Conservation (phyloP, 2,113 vertebrate genomes). For the Laticauda laticaudata region DNA sequence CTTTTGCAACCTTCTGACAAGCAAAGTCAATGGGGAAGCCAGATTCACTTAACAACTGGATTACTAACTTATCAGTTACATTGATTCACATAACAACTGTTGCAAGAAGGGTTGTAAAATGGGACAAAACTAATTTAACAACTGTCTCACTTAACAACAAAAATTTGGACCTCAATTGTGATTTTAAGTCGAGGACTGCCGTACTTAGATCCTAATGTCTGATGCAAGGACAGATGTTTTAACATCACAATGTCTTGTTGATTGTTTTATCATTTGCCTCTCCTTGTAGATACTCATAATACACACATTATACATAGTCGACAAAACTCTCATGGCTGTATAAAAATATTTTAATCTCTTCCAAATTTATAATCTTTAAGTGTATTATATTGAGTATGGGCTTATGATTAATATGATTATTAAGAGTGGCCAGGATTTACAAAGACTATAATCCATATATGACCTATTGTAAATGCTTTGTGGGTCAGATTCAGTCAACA, state of each 20-base stretch:
- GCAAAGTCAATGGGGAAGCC: neutral
- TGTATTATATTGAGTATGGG: neutral
- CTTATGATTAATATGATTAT: neutral
- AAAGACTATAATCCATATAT: neutral
- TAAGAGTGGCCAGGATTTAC: neutral
- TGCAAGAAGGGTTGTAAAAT: neutral
- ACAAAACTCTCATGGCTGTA: neutral
- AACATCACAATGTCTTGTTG: neutral
- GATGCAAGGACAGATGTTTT: neutral
- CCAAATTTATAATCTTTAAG: neutral
- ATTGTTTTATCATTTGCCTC: neutral
- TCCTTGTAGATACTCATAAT: neutral
- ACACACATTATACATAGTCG: neutral
- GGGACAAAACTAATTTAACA: neutral
- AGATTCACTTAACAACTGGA: neutral
- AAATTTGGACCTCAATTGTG: neutral
- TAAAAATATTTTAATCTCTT: neutral
- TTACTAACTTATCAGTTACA: neutral
- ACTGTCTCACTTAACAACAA: neutral
- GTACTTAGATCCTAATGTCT: neutral
- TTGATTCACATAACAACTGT: neutral
- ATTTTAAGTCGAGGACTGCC: neutral
- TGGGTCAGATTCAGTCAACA: neutral
- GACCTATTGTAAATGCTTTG: neutral
- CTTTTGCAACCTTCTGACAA: neutral